Base-by-base conservation (phyloP, 2,113 vertebrate genomes). In the Hystrix cristata region DNA sequence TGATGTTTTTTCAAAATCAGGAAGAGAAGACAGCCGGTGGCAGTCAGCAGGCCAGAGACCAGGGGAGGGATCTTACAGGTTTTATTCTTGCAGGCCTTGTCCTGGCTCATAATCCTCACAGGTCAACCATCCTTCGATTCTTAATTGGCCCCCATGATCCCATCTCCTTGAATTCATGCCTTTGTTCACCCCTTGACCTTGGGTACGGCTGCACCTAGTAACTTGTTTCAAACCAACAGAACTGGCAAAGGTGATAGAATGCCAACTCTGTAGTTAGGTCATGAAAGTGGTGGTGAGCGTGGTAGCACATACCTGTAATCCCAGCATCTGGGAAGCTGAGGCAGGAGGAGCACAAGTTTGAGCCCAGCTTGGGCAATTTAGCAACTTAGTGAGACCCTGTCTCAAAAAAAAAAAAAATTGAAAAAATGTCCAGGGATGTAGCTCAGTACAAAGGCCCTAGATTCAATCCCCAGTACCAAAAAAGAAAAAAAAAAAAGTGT, bases 1-100 rank as follows among this genome's bases (percentile, higher is more conserved):
- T 46, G 55, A 96, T 69, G 55, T 98, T 97, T 97, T 98, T 98
- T 98, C 38, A 38, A 38, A 97, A 97, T 97, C 91, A 95, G 97
- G 95, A 96, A 96, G 93, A 98, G 97, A 98, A 96, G 92, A 97
- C 96, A 97, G 94, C 0, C 60, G 62, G 48, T 91, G 81, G 78
- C 25, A 51, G 87, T 67, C 79, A 69, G 80, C 81, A 72, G 86
- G 38, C 53, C n/a, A 23, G n/a, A 62, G 67, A 7, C 7, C 0
- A 21, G 18, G 12, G 1, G 34, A 78, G 86, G 60, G 83, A 88
- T 65, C 38, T 38, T 71, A n/a, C 25, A 21, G 48, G 64, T 46
- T 55, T 87, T 53, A 29, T 87, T 38, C n/a, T 69, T 64, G 29
- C 72, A 89, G 83, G 87, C 27, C 60, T 31, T 60, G 67, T 10